Evolutionary conservation across 2,888 invertebrate genomes (phyloP), one percentile per base, ranked within the genome.

Genomic region (Ennomos quercinarius): DNA sequence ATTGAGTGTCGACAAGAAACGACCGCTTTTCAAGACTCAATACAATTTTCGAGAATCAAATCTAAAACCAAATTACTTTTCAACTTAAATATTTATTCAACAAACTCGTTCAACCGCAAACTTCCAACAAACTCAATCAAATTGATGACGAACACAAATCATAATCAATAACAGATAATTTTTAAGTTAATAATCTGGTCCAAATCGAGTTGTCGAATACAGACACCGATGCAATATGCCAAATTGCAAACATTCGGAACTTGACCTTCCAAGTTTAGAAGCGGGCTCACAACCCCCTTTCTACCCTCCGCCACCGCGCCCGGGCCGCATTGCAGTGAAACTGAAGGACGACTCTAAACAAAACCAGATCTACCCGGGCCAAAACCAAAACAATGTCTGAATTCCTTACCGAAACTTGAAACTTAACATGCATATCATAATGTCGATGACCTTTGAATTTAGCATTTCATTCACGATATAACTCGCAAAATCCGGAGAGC

Each of bases 261-360:
- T 85, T 89, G 88, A 89, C 90, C 90, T 90, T 89, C 81, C 83
- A 88, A 87, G 83, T 87, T 86, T 80, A 81, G 77, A 80, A 81
- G 68, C 80, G 74, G 76, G 72, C 75, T 79, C 74, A 72, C 67
- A 71, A 38, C 50, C 42, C 68, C 66, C 70, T 67, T 62, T 64
- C 64, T 70, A 72, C 72, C 67, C 62, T 61, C 17, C 55, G 57
- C 74, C 73, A 76, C 76, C 81, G 73, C 76, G 71, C 81, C 76
- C 78, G 69, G 66, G 77, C 89, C 90, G 91, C 91, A 91, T 83
- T 91, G 91, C 91, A 90, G 91, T 82, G 80, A 80, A 83, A 80
- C 80, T 83, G 82, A 87, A 83, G 83, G 83, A 83, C 84, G 72
- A 73, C 71, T 69, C 68, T 70, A 78, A 83, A 83, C 80, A 81